phyloP scores from a whole-genome alignment of 2,113 vertebrate species.

The Prunella himalayana region DNA sequence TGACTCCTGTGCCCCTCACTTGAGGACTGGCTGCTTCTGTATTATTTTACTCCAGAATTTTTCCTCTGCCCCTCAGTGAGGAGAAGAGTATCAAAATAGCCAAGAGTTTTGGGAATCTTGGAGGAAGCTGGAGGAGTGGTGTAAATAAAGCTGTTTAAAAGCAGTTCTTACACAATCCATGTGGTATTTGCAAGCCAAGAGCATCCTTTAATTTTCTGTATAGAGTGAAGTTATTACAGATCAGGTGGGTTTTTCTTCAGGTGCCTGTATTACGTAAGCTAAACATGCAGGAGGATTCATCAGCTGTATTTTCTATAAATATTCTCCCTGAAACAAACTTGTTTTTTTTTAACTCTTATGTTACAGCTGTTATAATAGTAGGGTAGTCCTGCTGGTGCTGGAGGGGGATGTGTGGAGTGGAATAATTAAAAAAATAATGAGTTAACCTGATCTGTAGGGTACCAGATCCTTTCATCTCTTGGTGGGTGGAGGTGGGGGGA shows the following conservation, averaged over 20 bases:
- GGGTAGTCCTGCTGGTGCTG: neutral
- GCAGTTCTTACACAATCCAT: neutral
- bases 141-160: neutral
- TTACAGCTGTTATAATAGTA: neutral
- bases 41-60: neutral
- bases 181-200: neutral
- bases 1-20: neutral
- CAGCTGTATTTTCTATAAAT: neutral
- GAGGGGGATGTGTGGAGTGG: neutral
- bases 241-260: neutral
- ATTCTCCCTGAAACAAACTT: neutral
- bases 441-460: neutral
- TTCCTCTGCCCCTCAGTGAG: neutral
- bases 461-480: neutral
- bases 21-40: neutral
- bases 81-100: neutral
- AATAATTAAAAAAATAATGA: neutral
- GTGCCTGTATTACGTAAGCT: neutral
- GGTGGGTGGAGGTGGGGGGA: neutral
- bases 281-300: neutral
- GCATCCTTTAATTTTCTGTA: neutral
- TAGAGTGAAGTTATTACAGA: neutral
- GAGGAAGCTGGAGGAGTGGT: neutral
- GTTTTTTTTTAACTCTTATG: neutral
- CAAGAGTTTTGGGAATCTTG: neutral